Evolutionary conservation across 2,797 vertebrate species (phyloP).

Genomic region (Mastacembelus armatus): DNA sequence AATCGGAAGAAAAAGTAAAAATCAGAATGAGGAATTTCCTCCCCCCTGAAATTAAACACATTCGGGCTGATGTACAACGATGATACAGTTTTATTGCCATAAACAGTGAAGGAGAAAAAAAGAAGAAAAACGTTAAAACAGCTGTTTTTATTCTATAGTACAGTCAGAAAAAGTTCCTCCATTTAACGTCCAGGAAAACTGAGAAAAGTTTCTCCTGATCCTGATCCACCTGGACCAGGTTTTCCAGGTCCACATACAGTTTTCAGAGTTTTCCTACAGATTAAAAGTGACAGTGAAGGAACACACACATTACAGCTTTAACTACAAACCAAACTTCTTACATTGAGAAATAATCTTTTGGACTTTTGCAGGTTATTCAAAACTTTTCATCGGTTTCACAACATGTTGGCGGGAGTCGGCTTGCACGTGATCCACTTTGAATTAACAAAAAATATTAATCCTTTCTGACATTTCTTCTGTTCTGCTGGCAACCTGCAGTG

Average conservation of each 20-base stretch:
- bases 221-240: conserved; percentile 19
- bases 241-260: background rate
- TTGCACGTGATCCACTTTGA: conserved; percentile 59
- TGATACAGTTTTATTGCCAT: conserved; percentile 85
- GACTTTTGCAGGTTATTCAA: conserved; percentile 26
- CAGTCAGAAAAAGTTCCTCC: conserved; percentile 72
- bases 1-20: conserved; percentile 30
- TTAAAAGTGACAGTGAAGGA: conserved; percentile 6
- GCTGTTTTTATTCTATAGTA: conserved; percentile 72
- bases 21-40: background rate
- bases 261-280: conserved; percentile 17
- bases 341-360: conserved; percentile 20
- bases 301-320: conserved; percentile 25
- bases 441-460: conserved; percentile 43
- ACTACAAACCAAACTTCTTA: conserved; percentile 47
- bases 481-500: conserved; percentile 39
- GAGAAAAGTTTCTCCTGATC: no score
- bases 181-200: conserved; percentile 35
- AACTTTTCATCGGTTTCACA: conserved; percentile 30
- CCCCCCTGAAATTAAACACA: conserved; percentile 67
- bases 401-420: conserved; percentile 29
- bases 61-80: conserved; percentile 71
- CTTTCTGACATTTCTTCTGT: conserved; percentile 52
- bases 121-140: conserved; percentile 70
- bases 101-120: conserved; percentile 81